Evolutionary conservation across 2,113 vertebrate genomes (phyloP), one percentile per base, ranked within the genome.

Genomic region (Lethenteron reissneri): DNA sequence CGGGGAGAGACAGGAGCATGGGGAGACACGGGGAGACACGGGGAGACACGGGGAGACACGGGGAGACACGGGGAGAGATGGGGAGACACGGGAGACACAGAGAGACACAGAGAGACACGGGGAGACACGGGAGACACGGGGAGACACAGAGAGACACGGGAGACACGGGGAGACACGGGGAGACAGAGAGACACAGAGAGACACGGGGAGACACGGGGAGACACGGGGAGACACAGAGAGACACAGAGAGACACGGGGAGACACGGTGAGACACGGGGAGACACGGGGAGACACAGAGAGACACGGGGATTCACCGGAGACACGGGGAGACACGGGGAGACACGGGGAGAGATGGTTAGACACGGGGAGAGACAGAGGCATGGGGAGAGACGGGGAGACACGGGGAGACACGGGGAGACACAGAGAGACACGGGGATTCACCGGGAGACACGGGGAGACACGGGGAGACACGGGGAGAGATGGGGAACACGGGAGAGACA

Each of bases 401-500:
- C 70, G 70, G 72, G n/a, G 73, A 72, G 77, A 73, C 69, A 76
- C 69, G 75, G 74, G n/a, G n/a, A n/a, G n/a, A n/a, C n/a, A n/a
- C n/a, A n/a, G n/a, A n/a, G 76, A 71, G 76, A 68, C 21, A 75
- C 74, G 71, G 56, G 12, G 19, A 19, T n/a, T n/a, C n/a, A n/a
- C n/a, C n/a, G n/a, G n/a, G n/a, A n/a, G 56, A 58, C 13, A 12
- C 13, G 64, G 75, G 74, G 76, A 71, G 76, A 68, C 21, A 75
- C 74, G n/a, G 71, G 56, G 12, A 19, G 17, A 19, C 17, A 19
- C n/a, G n/a, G n/a, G n/a, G n/a, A n/a, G n/a, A n/a, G n/a, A n/a
- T n/a, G n/a, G n/a, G n/a, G n/a, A n/a, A n/a, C n/a, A n/a, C n/a
- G n/a, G n/a, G n/a, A n/a, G n/a, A n/a, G n/a, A n/a, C n/a, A n/a